phyloP scores from a whole-genome alignment of 2,113 vertebrate species.

The Podiceps cristatus region DNA sequence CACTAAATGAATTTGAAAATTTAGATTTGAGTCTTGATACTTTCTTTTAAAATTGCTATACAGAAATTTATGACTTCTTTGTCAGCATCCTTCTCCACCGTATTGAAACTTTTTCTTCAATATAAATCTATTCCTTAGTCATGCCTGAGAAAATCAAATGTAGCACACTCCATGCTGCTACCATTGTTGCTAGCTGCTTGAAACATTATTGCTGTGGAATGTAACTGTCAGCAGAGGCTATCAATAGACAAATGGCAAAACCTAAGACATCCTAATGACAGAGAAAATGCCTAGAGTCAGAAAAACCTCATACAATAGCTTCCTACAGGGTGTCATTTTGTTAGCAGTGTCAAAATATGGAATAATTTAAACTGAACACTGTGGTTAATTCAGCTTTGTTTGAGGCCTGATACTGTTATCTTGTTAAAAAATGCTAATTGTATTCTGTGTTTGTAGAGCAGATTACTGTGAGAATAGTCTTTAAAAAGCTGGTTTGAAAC shows the following conservation, averaged over 20 bases:
- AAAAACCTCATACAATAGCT: neutral
- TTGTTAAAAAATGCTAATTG: neutral
- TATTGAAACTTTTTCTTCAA: neutral
- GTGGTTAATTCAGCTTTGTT: neutral
- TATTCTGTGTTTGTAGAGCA: neutral
- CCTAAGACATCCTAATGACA: neutral
- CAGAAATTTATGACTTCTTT: neutral
- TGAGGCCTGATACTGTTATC: neutral
- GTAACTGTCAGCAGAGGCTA: neutral
- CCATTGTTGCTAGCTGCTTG: neutral
- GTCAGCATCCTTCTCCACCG: neutral
- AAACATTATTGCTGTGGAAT: conserved; percentile 7
- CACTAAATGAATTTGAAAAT: neutral
- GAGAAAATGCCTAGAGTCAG: neutral
- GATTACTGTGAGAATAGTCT: neutral
- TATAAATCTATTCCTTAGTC: neutral
- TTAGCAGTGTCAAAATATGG: neutral
- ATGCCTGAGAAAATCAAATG: neutral
- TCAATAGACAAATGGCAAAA: conserved; percentile 17
- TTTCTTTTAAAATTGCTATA: neutral
- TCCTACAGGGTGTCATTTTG: neutral
- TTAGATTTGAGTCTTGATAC: neutral
- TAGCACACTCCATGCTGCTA: neutral
- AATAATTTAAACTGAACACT: neutral
- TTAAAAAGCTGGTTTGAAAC: neutral